Evolutionary conservation across 2,797 vertebrate genomes (phyloP), one percentile per base, ranked within the genome.

Genomic region (Enoplosus armatus): DNA sequence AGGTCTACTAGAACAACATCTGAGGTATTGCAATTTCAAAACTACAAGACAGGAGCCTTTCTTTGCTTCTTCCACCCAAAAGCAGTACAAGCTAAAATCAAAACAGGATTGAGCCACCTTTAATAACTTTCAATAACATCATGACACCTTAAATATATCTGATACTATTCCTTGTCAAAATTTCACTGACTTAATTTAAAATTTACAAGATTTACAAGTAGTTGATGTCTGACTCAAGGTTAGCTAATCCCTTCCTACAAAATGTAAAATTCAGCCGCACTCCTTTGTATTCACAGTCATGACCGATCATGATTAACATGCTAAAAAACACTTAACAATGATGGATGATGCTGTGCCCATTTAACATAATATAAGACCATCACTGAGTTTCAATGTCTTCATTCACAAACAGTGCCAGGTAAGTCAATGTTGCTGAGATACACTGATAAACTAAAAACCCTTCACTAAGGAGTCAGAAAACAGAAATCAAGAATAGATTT

Each of bases 11-110:
- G 16, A 82, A 85, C 66, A 85, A 75, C 53, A n/a, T 68, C 51
- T 68, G 63, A 59, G 27, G 37, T 72, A 75, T 41, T 82, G 70
- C 73, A 88, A 79, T 87, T 82, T 88, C 29, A 65, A 63, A 84
- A 85, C 20, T 45, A 79, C 59, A 82, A 54, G 18, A 64, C 47
- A 53, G 35, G 8, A 71, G 55, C 26, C 6, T 31, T 54, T 68
- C 48, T 66, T 68, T 51, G 3, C 18, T 47, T 66, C 39, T 27
- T 54, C 76, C 11, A 51, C 16, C 9, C 8, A 71, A 71, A 72
- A 71, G 31, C 27, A 69, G 31, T 29, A 41, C 5, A 29, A 39
- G 35, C 20, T 26, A 59, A 70, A 77, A 67, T 39, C 20, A 58
- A 72, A 79, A 83, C 58, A 69, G 35, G 8, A 69, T 4, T 12